Base-by-base conservation (phyloP, 1,140 invertebrate species). In the Leptoteleia sp. region DNA sequence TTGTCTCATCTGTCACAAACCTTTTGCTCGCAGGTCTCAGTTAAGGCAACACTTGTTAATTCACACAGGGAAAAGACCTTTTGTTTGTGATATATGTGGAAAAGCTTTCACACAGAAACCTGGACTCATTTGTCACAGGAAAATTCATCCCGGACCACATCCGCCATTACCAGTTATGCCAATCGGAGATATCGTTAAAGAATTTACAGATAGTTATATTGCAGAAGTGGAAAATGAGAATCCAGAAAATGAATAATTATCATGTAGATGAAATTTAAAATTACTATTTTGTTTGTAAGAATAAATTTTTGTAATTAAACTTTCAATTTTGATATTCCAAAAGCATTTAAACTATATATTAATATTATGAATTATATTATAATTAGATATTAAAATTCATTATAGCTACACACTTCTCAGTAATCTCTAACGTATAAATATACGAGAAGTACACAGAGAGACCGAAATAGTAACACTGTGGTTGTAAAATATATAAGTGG, bases 61-160 rank as follows among this genome's bases (percentile, higher is more conserved):
- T 4, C 94, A 95, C 81, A 95, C 94, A 0, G 94, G 94, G 0
- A 93, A 94, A 76, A 92, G 93, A 54, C 94, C 94, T 0, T 91
- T 89, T 61, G 81, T 87, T 1, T 91, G 90, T 61, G 88, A 89
- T 19, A 88, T 91, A 7, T 91, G 90, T 45, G 89, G 89, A 0
- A 91, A 91, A 48, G 85, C 85, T 1, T 91, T 91, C 68, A 89
- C 89, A 0, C 88, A 89, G 35, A 90, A 88, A 42, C 85, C 86
- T 0, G 89, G 89, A 0, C 67, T 91, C 2, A 89, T 89, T 40
- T 89, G 87, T 22, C 88, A 89, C 22, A 82, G 89, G 12, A 90
- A 90, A 29, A 89, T 86, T 4, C 89, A 90, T 57, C 89, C 89
- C 0, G 89, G 89, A 0, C 75, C 76, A 1, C 89, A 88, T 78